Evolutionary conservation across 1,140 invertebrate genomes (phyloP), one percentile per base, ranked within the genome.

Genomic region (Papilio polytes): DNA sequence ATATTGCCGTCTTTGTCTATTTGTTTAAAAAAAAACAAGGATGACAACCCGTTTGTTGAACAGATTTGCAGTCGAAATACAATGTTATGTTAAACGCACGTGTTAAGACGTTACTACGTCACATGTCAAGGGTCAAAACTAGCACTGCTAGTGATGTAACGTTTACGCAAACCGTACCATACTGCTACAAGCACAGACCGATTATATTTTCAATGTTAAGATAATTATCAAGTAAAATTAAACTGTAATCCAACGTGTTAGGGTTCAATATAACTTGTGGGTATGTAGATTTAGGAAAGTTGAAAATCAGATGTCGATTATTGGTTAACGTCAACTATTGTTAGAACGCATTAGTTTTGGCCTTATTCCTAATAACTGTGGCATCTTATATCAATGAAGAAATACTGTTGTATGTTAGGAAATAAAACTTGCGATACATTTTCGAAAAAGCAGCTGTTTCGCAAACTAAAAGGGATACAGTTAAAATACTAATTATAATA

Each of bases 141-240:
- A 31, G 81, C 84, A 80, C 74, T 74, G 74, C 48, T 56, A 53
- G 66, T 85, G 80, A 85, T 80, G 85, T 86, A 86, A 86, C 56
- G 20, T 18, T 86, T 85, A 85, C 82, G 85, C 85, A 84, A 84
- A 77, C 73, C 72, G 46, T 80, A 82, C 81, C 80, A 82, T 56
- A 80, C 81, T 80, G 81, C 82, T 83, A 83, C 85, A 85, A 83
- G 82, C 82, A 80, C 79, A 82, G 79, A 81, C 82, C 56, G 51
- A 74, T 83, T 81, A 44, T 53, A 80, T 31, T 66, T 66, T 66
- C 63, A 66, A 66, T 66, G 63, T 66, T 66, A 66, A 26, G 12
- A 31, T 15, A 66, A 31, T 4, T 26, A 15, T 26, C 22, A 66
- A 31, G 12, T 15, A 3, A 66, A 3, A 31, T 31, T 66, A 66